A percentile compares a stretch with the other conserved stretches of the same genome.
These are phyloP conservation scores for Agrilus mali DNA, from an alignment of 2,888 invertebrate species.

Conservation along the genomic window DNA sequence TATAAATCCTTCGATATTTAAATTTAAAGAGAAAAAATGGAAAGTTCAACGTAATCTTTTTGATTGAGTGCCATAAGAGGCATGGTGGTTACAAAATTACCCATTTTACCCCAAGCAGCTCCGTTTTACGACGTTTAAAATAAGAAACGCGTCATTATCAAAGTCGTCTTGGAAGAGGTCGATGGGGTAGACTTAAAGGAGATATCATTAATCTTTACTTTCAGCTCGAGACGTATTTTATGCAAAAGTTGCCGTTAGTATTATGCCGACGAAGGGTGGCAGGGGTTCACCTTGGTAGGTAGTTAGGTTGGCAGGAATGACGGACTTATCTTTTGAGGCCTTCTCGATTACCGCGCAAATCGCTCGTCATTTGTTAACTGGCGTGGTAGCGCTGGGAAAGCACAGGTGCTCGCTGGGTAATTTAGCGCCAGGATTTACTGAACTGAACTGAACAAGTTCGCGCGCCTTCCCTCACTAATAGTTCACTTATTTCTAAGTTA, in stretches of 20 bases:
- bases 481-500: slow-evolving; percentile 10
- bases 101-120: too few species aligned
- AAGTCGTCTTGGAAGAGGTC: too few species aligned
- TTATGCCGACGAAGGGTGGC: slow-evolving; percentile 3
- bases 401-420: slow-evolving; percentile 29
- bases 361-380: slow-evolving; percentile 33
- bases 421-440: slow-evolving; percentile 30
- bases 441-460: slow-evolving; percentile 12
- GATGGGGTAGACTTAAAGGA: too few species aligned
- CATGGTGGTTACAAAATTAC: too few species aligned
- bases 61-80: too few species aligned
- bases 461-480: slow-evolving; percentile 12
- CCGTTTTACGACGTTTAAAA: too few species aligned
- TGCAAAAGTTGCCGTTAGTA: slow-evolving; percentile 29
- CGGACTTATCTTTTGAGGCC: slow-evolving; percentile 24
- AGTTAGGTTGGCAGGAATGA: slow-evolving; percentile 18
- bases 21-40: too few species aligned
- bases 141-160: too few species aligned
- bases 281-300: background rate
- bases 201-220: slow-evolving; percentile 22
- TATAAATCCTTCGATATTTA: too few species aligned
- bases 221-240: slow-evolving; percentile 26
- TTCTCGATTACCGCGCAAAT: slow-evolving; percentile 30
- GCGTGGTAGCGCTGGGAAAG: slow-evolving; percentile 24
- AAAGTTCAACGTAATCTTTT: too few species aligned